Evolutionary conservation across 2,888 invertebrate genomes (phyloP).

Genomic region (Papilio protenor): DNA sequence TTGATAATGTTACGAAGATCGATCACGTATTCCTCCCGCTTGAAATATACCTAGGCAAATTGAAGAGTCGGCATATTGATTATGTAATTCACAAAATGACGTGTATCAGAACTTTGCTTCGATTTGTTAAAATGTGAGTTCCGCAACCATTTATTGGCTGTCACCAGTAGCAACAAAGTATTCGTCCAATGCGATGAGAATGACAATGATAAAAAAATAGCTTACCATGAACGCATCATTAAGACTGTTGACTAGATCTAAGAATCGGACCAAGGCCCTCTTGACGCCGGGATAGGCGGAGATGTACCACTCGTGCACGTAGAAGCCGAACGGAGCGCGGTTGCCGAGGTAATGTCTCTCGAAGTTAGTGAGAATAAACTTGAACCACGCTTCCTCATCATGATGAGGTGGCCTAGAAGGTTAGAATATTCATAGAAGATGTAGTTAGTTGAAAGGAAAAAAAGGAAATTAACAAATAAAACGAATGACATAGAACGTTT

Average conservation of each 20-base stretch:
- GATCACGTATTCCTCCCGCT: no score
- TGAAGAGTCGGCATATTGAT: no score
- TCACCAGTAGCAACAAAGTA: no score
- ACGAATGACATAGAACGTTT: no score
- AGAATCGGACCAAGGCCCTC: constrained; percentile 81
- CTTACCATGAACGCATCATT: constrained; percentile 85
- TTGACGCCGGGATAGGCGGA: constrained; percentile 68
- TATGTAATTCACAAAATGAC: no score
- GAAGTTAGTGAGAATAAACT: constrained; percentile 87
- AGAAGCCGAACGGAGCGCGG: constrained; percentile 88
- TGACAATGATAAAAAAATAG: background rate
- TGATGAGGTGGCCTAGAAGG: constrained; percentile 56
- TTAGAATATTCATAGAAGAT: background rate
- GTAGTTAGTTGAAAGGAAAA: no score
- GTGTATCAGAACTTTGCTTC: no score
- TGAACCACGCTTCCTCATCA: constrained; percentile 78
- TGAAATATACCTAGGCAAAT: no score
- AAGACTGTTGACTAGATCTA: constrained; percentile 80
- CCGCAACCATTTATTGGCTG: no score
- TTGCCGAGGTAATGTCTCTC: constrained; percentile 86
- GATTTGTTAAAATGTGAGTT: no score
- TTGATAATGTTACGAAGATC: background rate
- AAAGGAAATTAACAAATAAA: no score
- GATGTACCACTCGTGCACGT: constrained; percentile 87
- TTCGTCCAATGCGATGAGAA: no score